Evolutionary conservation across 2,113 vertebrate genomes (phyloP).

Genomic region (Oceanodroma tethys): DNA sequence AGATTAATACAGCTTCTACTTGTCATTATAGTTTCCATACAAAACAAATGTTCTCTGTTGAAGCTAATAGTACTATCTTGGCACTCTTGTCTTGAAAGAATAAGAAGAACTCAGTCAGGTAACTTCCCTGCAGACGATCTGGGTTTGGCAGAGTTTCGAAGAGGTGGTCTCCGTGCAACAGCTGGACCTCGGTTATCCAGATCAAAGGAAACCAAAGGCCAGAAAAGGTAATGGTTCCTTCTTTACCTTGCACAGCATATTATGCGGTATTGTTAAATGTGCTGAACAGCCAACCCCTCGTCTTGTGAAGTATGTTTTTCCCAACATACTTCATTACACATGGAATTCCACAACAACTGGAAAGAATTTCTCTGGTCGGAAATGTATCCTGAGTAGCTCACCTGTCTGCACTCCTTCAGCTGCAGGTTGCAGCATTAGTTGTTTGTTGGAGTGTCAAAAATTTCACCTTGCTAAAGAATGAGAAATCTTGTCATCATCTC

Average conservation of each 20-base stretch:
- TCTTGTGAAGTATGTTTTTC: not conserved
- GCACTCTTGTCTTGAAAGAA: slow-evolving; percentile 73
- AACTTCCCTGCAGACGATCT: slow-evolving; percentile 84
- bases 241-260: not conserved
- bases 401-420: not conserved
- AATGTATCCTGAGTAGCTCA: rapidly evolving
- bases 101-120: slow-evolving; percentile 92
- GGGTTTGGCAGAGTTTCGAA: slow-evolving; percentile 84
- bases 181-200: slow-evolving; percentile 90
- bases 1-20: not conserved
- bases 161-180: slow-evolving; percentile 94
- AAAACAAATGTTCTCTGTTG: not conserved
- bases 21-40: not conserved
- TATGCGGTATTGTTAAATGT: rapidly evolving
- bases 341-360: not conserved
- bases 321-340: rapidly evolving
- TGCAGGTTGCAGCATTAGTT: not conserved
- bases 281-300: not conserved
- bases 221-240: slow-evolving; percentile 68
- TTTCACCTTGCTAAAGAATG: not conserved
- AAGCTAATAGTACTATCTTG: not conserved
- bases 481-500: not conserved
- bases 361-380: not conserved
- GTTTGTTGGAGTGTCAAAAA: not conserved
- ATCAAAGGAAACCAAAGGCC: slow-evolving; percentile 82